Conservation (phyloP, 2,888 invertebrate genomes). For the Chrysolina haemoptera region DNA sequence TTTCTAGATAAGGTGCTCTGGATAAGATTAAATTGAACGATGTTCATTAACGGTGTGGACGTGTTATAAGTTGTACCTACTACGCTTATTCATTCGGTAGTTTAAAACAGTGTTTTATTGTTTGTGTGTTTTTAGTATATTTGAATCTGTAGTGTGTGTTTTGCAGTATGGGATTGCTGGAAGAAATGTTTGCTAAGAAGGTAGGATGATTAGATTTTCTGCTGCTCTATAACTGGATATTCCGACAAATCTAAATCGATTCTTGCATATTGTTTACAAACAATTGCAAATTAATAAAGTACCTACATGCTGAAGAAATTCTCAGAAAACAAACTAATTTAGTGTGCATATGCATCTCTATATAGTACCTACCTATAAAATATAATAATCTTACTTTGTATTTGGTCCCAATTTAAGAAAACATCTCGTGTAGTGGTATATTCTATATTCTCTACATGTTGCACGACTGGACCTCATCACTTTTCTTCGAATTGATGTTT, state of each 20-base stretch:
- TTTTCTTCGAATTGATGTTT: no score
- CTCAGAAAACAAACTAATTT: no score
- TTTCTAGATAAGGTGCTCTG: constrained; percentile 2
- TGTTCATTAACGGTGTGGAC: neutral
- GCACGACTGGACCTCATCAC: no score
- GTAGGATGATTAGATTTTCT: constrained; percentile 20
- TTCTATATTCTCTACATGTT: no score
- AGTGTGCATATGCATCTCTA: no score
- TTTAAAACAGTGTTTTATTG: neutral
- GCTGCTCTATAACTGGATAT: neutral
- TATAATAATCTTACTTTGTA: no score
- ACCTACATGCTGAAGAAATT: no score
- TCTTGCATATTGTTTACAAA: neutral
- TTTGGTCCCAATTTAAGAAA: no score
- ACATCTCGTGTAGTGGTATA: no score
- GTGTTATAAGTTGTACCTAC: neutral
- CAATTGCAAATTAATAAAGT: neutral
- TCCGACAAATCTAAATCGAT: neutral
- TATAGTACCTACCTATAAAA: no score
- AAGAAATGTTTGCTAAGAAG: constrained; percentile 45
- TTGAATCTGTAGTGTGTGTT: neutral
- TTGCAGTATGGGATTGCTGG: constrained; percentile 38
- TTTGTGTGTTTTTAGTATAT: neutral
- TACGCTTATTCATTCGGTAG: neutral
- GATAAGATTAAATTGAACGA: constrained; percentile 19